These are phyloP conservation scores for Griposia aprilina DNA, from an alignment of 2,888 invertebrate genomes.

Conservation along the genomic window DNA sequence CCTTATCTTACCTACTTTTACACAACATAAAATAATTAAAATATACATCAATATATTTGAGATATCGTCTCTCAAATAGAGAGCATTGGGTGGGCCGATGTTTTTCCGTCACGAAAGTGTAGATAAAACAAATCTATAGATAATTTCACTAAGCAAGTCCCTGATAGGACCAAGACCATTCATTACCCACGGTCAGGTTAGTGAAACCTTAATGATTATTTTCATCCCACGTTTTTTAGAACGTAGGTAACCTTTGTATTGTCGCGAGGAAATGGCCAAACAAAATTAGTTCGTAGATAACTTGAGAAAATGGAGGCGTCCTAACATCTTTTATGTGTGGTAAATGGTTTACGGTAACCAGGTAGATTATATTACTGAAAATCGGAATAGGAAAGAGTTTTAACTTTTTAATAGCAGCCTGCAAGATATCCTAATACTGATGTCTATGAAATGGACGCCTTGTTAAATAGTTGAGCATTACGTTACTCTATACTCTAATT, in stretches of 20 bases:
- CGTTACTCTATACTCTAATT: not conserved
- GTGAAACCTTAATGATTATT: not conserved
- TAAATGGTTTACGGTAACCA: not conserved
- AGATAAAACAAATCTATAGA: not conserved
- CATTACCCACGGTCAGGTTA: constrained; percentile 13
- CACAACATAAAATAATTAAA: too few relatives aligned
- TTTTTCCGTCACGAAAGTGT: too few relatives aligned
- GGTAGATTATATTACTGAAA: not conserved
- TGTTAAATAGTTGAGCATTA: not conserved
- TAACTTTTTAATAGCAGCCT: not conserved
- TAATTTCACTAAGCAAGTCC: not conserved
- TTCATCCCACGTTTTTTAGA: not conserved
- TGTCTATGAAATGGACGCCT: not conserved
- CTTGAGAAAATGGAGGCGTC: constrained; percentile 31
- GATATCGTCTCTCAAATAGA: too few relatives aligned
- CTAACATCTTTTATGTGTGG: constrained; percentile 1
- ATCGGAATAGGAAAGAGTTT: not conserved
- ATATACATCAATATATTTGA: too few relatives aligned
- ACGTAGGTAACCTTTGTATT: constrained; percentile 33
- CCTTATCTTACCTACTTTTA: too few relatives aligned
- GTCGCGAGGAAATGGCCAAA: constrained; percentile 31
- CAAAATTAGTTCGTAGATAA: constrained; percentile 42
- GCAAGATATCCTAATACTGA: not conserved
- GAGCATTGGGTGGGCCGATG: too few relatives aligned
- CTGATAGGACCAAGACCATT: not conserved